Base-by-base conservation (phyloP, 2,113 vertebrate species). In the Procavia capensis region DNA sequence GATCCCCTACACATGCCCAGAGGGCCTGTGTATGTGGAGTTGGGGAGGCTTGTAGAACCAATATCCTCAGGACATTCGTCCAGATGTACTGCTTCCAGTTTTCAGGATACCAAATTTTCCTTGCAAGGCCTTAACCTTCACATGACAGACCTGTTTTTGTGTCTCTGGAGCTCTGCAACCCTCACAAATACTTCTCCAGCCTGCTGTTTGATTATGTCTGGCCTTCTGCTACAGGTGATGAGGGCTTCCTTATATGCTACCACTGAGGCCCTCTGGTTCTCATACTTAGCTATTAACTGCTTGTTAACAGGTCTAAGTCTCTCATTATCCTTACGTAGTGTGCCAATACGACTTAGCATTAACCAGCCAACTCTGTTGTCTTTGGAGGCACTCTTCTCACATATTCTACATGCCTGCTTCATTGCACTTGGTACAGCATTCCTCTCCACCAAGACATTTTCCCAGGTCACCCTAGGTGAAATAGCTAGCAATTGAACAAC, bases 161-260 rank as follows among this genome's bases (percentile, higher is more conserved):
- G 24, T 94, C 63, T 94, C 82, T 39, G 20, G 76, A 83, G 54
- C 3, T 86, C 70, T 75, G 72, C 6, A 57, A 47, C 63, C 68
- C 54, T 92, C 39, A 90, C 39, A 64, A 54, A 78, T 68, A 64
- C 8, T 94, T 92, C 47, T 68, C 86, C 9, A 57, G 24, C 34
- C 54, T 97, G 45, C 70, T 92, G 54, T 84, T 74, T 86, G 25
- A 90, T 59, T 92, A 29, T 79, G 57, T 31, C 54, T 96, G 63
- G 54, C 31, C 86, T 94, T 92, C 63, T 94, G 63, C n/a, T 87
- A 70, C 47, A 90, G 57, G 88, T 90, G 72, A 92, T 61, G 57
- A 85, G 25, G 41, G 29, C 22, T 36, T 83, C 25, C 80, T 86
- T 85, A 54, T 75, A 34, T 74, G 19, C 63, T 61, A 88, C 72